phyloP scores from a whole-genome alignment of 2,797 vertebrate genomes.

The Jordanella pulchra region DNA sequence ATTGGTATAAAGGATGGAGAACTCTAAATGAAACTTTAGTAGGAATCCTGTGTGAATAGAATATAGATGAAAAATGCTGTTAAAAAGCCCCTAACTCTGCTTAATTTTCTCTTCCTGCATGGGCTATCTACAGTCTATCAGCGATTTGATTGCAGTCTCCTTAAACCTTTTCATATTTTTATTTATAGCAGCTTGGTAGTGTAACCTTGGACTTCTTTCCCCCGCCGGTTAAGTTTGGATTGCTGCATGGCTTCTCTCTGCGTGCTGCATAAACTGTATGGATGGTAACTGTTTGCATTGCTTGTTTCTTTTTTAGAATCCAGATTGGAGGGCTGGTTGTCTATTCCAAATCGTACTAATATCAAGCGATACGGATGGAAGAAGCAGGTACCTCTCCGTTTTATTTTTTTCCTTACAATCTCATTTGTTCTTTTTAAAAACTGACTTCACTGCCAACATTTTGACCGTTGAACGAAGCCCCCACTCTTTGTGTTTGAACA shows the following conservation, averaged over 20 bases:
- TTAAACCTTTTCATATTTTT: conserved; percentile 31
- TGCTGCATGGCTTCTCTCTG: conserved; percentile 65
- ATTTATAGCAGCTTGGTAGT: conserved; percentile 31
- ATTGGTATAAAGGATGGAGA: background rate
- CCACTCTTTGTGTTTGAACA: conserved; percentile 26
- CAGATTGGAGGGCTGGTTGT: conserved; percentile 98
- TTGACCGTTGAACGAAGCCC: background rate
- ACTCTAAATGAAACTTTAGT: background rate
- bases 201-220: conserved; percentile 33
- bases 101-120: conserved; percentile 45
- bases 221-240: conserved; percentile 61
- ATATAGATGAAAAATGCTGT: conserved; percentile 1
- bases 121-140: conserved; percentile 38
- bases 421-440: background rate
- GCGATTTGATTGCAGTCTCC: conserved; percentile 31
- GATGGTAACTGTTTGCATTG: background rate
- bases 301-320: conserved; percentile 83
- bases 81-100: conserved; percentile 30
- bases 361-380: conserved; percentile 99
- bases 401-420: background rate
- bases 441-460: background rate
- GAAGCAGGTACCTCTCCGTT: conserved; percentile 87
- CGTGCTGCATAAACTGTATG: background rate
- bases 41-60: conserved; percentile 6
- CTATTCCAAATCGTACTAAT: conserved; percentile 95